phyloP scores from a whole-genome alignment of 2,797 vertebrate genomes.

The Acrocephalus scirpaceus region DNA sequence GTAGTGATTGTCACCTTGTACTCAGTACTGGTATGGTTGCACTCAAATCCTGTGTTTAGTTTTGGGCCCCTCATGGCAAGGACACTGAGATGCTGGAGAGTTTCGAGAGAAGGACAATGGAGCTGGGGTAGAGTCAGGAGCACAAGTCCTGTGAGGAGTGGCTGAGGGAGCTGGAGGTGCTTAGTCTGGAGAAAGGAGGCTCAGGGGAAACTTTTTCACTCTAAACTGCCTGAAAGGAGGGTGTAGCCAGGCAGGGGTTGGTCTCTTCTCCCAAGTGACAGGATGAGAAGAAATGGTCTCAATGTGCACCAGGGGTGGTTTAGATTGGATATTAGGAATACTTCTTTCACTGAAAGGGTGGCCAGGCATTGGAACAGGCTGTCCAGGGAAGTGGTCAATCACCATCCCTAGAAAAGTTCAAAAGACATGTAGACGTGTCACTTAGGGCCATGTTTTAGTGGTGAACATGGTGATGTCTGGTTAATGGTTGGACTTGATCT shows the following conservation, averaged over 20 bases:
- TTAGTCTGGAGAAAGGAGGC: neutral
- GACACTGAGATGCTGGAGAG: accelerated
- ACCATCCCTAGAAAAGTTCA: neutral
- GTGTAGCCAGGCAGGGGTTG: accelerated
- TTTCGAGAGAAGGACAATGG: accelerated
- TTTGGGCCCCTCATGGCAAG: neutral
- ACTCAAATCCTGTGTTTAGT: accelerated
- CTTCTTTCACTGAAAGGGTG: neutral
- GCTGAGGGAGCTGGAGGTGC: neutral
- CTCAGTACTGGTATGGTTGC: too few relatives aligned
- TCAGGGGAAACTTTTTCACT: neutral
- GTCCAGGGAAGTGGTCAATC: neutral
- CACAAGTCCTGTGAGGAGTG: neutral
- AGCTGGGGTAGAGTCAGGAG: neutral
- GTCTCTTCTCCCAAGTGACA: neutral
- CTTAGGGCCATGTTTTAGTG: neutral
- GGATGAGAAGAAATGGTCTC: neutral
- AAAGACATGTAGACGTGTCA: accelerated
- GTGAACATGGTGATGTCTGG: neutral
- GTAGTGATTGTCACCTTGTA: neutral
- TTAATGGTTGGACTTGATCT: neutral
- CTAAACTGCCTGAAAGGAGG: neutral
- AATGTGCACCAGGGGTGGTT: neutral
- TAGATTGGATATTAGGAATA: neutral
- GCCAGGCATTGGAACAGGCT: neutral